Evolutionary conservation across 1,140 invertebrate genomes (phyloP).

Genomic region (Heliconius nattereri): DNA sequence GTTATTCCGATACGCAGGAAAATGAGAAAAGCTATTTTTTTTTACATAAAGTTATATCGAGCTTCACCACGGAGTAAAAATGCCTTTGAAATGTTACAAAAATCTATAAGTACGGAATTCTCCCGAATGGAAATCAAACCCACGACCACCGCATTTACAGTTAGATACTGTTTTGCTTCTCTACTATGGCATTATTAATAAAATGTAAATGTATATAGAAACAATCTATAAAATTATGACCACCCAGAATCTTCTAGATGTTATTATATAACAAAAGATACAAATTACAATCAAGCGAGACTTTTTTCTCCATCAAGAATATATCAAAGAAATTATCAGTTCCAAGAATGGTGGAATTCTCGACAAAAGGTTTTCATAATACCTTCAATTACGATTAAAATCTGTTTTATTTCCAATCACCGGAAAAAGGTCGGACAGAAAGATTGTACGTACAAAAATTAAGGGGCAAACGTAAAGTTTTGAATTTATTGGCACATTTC

Average conservation of each 20-base stretch:
- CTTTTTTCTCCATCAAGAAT: neutral
- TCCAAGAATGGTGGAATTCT: neutral
- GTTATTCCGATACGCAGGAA: too few relatives aligned
- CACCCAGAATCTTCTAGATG: neutral
- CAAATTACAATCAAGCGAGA: neutral
- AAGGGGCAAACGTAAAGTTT: slow-evolving; percentile 6
- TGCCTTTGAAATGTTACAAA: too few relatives aligned
- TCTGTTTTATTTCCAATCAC: slow-evolving; percentile 4
- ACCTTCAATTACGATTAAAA: slow-evolving; percentile 8
- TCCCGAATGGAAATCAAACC: too few relatives aligned
- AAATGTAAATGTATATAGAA: too few relatives aligned
- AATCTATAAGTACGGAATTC: too few relatives aligned
- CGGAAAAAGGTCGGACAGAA: neutral
- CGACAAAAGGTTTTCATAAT: slow-evolving; percentile 10
- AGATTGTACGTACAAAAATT: slow-evolving; percentile 14
- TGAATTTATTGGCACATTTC: slow-evolving; percentile 11
- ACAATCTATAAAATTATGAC: too few relatives aligned
- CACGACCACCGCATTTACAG: too few relatives aligned
- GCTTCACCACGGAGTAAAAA: too few relatives aligned
- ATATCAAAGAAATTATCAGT: slow-evolving; percentile 2
- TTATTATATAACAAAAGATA: neutral
- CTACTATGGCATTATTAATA: too few relatives aligned
- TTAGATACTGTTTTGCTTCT: too few relatives aligned
- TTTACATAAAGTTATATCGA: too few relatives aligned
- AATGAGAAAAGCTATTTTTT: too few relatives aligned